Percentiles rank a stretch among this genome's conserved stretches.
These are phyloP conservation scores for Panagrolaimus sp. DNA, from an alignment of 1,140 invertebrate genomes.

Conservation along the genomic window DNA sequence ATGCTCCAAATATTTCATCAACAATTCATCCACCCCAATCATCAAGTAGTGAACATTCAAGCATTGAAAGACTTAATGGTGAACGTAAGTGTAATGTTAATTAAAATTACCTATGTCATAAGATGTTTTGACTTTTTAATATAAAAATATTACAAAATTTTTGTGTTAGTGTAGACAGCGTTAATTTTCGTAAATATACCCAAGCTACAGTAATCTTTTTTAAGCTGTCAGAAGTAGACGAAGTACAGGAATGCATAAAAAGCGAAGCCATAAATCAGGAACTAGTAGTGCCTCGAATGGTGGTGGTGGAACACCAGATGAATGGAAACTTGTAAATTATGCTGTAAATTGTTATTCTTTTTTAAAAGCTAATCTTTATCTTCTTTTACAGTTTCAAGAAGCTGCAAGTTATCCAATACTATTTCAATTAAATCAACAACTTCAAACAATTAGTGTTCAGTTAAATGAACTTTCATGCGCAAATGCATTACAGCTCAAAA, in stretches of 20 bases:
- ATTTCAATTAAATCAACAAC: conserved; percentile 12
- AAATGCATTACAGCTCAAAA: conserved; percentile 16
- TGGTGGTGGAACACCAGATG: neutral
- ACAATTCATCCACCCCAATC: neutral
- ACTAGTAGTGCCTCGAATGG: neutral
- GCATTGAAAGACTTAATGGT: conserved; percentile 1
- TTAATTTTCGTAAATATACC: too few species aligned
- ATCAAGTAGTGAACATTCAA: conserved; percentile 9
- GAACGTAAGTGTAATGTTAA: neutral
- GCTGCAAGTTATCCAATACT: conserved; percentile 7
- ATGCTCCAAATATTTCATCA: neutral
- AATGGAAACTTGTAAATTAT: conserved; percentile 13
- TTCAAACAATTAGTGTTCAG: conserved; percentile 7
- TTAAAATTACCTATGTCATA: too few species aligned
- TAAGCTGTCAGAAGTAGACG: neutral
- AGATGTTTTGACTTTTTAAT: neutral
- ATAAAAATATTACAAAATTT: neutral
- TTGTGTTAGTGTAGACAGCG: too few species aligned
- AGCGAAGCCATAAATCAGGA: neutral
- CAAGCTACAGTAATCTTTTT: neutral
- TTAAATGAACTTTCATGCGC: neutral
- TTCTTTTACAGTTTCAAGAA: conserved; percentile 8
- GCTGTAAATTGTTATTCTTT: neutral
- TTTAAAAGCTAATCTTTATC: neutral
- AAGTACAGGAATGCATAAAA: conserved; percentile 4